Base-by-base conservation (phyloP, 2,888 invertebrate genomes). In the Lithophane ornitopus region DNA sequence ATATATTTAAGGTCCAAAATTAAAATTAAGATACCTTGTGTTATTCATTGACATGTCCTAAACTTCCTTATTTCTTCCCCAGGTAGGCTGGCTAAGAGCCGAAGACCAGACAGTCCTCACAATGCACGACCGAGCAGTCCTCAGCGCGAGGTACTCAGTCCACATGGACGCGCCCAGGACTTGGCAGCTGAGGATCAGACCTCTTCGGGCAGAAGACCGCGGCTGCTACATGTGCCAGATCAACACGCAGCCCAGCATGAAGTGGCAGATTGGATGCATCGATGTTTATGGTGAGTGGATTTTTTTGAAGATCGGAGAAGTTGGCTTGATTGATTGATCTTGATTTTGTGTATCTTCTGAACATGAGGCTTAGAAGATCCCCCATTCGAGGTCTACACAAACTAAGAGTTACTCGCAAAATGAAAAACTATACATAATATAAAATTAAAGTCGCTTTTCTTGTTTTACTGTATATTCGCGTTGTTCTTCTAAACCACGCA, bases 191-290 rank as follows among this genome's bases (percentile, higher is more conserved):
- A 98, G 98, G 93, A 98, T 99, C 91, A 97, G 98, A 78, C 98
- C 98, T 81, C 97, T 99, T 71, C 97, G 98, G 85, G 98, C 98
- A 89, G 97, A 98, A 62, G 99, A 99, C 94, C 97, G 98, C 65
- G 99, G 98, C 79, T 99, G 98, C 93, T 99, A 99, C 95, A 98
- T 98, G 98, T 99, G 99, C 92, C 98, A 99, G 97, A 98, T 99
- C 90, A 99, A 99, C 95, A 98, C 98, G 2, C 96, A 96, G 88
- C 98, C 97, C 81, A 97, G 97, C 73, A 98, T 99, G 98, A 98
- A 98, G 95, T 98, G 98, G 92, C 98, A 98, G 95, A 97, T 98
- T 74, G 98, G 98, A 14, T 99, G 99, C 92, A 97, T 99, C 78
- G 98, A 98, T 92, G 98, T 99, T 34, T 98, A 98, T 92, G 98